A percentile compares a stretch with the other conserved stretches of the same genome.
These are phyloP conservation scores for Stichodactyla mertensii DNA, from an alignment of 64 coral and sea anemone genomes.

Conservation along the genomic window DNA sequence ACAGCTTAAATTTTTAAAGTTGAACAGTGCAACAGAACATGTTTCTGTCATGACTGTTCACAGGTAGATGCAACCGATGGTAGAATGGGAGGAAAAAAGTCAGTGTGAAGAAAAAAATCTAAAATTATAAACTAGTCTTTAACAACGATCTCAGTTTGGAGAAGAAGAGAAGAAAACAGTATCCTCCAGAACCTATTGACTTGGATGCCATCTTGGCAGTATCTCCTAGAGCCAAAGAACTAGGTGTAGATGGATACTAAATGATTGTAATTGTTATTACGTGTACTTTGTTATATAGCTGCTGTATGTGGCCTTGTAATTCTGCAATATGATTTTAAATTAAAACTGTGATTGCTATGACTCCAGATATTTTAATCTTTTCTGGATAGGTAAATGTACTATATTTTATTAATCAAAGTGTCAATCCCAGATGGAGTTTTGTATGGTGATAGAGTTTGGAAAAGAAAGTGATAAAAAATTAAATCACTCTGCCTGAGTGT, in stretches of 20 bases:
- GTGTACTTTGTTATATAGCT: background rate
- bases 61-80: too few relatives aligned
- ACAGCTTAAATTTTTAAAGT: too few relatives aligned
- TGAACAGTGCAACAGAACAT: too few relatives aligned
- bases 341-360: background rate
- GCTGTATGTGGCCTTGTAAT: background rate
- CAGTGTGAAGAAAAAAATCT: background rate
- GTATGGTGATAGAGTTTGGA: too few relatives aligned
- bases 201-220: constrained; percentile 45
- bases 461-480: too few relatives aligned
- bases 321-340: background rate
- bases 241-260: constrained; percentile 64
- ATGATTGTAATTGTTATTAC: background rate
- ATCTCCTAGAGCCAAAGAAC: constrained; percentile 19
- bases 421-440: too few relatives aligned
- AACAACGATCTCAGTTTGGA: constrained; percentile 41
- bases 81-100: background rate
- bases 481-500: too few relatives aligned
- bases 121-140: background rate
- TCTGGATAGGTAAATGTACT: too few relatives aligned
- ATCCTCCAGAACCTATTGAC: constrained; percentile 51
- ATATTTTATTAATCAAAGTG: too few relatives aligned
- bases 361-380: background rate
- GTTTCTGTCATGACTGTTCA: too few relatives aligned
- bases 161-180: constrained; percentile 44